These are phyloP conservation scores for Mycetomoellerius zeteki DNA, from an alignment of 1,140 invertebrate species.

Conservation along the genomic window DNA sequence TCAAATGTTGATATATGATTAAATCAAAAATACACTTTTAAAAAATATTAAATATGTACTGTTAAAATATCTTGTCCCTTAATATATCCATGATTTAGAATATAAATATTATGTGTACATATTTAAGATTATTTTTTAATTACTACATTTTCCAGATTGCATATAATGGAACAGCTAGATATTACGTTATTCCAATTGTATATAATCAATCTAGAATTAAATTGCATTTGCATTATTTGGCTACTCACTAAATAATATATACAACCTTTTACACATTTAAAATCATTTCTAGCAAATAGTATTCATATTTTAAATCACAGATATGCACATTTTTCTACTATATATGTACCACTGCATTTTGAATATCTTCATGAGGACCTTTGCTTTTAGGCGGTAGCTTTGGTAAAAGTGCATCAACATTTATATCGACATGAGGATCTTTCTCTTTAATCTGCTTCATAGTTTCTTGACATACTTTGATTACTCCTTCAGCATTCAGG, in stretches of 20 bases:
- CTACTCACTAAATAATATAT: neutral
- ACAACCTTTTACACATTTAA: neutral
- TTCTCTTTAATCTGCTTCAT: slow-evolving; percentile 78
- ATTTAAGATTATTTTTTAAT: neutral
- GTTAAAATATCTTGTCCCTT: neutral
- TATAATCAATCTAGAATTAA: neutral
- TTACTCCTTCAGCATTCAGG: slow-evolving; percentile 85
- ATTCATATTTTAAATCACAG: slow-evolving; percentile 88
- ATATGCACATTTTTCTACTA: neutral
- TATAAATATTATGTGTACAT: neutral
- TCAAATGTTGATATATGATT: neutral
- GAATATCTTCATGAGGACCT: slow-evolving; percentile 75
- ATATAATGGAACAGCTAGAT: neutral
- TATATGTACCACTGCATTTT: slow-evolving; percentile 64
- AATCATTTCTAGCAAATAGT: slow-evolving; percentile 83
- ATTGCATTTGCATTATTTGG: neutral
- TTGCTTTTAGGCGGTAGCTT: slow-evolving; percentile 68
- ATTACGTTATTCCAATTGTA: neutral
- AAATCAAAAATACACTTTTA: neutral
- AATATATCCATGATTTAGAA: neutral
- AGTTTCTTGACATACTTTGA: slow-evolving; percentile 82
- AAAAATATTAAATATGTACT: neutral
- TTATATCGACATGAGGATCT: slow-evolving; percentile 80
- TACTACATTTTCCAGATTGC: neutral
- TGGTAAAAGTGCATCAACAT: slow-evolving; percentile 74